These are phyloP conservation scores for Eurypyga helias DNA, from an alignment of 2,113 vertebrate genomes.

Conservation along the genomic window DNA sequence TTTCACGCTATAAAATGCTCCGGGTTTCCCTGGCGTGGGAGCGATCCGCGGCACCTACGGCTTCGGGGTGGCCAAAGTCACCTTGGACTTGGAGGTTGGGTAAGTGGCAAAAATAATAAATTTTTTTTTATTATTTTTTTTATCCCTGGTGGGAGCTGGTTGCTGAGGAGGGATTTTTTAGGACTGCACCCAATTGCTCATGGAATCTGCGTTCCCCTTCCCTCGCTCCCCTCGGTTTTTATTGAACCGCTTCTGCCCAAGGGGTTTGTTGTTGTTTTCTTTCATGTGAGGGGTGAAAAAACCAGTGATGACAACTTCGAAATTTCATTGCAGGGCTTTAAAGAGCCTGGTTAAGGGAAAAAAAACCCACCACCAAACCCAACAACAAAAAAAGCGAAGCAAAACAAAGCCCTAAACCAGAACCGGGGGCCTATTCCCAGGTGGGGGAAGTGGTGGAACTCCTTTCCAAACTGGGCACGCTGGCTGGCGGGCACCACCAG, in stretches of 20 bases:
- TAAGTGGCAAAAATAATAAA: background rate
- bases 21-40: background rate
- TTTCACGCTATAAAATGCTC: slow-evolving; percentile 59
- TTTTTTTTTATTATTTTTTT: background rate
- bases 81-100: background rate
- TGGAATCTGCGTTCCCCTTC: background rate
- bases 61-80: background rate
- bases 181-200: background rate
- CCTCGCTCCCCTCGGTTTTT: background rate
- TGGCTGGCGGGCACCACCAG: background rate
- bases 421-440: background rate
- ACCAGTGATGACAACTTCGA: background rate
- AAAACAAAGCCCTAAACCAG: background rate
- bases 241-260: background rate
- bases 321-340: background rate
- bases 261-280: background rate
- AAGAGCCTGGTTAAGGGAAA: background rate
- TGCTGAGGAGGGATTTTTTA: background rate
- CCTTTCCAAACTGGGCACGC: background rate
- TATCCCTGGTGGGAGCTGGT: background rate
- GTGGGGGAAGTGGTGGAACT: background rate
- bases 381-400: background rate
- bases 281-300: background rate
- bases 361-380: background rate
- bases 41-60: background rate